Conservation (phyloP, 2,888 invertebrate species). For the Hyposoter dolosus region DNA sequence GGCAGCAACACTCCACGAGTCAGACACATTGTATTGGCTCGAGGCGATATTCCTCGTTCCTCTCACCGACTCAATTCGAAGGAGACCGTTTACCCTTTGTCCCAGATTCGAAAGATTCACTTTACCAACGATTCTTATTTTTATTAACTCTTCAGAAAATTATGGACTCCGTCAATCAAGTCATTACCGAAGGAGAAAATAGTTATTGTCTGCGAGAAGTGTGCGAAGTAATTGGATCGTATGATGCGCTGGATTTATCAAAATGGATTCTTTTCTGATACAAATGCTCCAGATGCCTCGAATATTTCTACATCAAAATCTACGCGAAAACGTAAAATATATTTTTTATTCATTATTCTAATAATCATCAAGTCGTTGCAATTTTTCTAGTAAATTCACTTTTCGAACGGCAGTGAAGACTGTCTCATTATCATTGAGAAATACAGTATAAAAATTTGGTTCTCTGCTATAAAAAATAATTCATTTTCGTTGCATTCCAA, state of each 20-base stretch:
- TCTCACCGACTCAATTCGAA: conserved; percentile 28
- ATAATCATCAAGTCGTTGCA: no score
- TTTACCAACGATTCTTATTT: conserved; percentile 18
- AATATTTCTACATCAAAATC: neutral
- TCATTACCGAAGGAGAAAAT: conserved; percentile 12
- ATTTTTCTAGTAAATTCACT: no score
- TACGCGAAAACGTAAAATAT: neutral
- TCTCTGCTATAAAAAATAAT: no score
- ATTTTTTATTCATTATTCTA: no score
- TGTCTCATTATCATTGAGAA: no score
- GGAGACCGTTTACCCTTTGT: conserved; percentile 19
- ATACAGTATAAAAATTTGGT: no score
- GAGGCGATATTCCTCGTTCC: conserved; percentile 36
- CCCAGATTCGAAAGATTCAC: conserved; percentile 33
- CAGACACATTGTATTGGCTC: conserved; percentile 26
- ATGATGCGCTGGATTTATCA: neutral
- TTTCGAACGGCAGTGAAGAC: no score
- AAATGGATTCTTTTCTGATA: conserved; percentile 17
- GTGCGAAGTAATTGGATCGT: conserved; percentile 15
- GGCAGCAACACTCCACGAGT: conserved; percentile 9
- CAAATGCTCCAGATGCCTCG: neutral
- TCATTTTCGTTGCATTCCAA: no score
- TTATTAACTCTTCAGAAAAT: neutral
- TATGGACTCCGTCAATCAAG: conserved; percentile 15
- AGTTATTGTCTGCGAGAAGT: neutral